A percentile compares a stretch with the other conserved stretches of the same genome.
phyloP scores from a whole-genome alignment of 1,140 invertebrate genomes.

The Euborellia annulipes region DNA sequence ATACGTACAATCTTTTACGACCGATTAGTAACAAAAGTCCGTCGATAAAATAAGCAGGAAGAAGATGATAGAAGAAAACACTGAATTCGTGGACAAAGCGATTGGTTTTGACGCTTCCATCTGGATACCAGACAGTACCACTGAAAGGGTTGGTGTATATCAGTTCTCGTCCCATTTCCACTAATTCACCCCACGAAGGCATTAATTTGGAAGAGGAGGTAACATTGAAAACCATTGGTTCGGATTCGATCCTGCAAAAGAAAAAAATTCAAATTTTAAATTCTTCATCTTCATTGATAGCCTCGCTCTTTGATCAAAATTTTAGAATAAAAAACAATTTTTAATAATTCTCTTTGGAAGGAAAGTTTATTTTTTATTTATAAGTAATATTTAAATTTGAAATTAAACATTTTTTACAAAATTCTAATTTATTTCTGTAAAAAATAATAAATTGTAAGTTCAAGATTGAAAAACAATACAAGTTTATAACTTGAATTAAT shows the following conservation, averaged over 20 bases:
- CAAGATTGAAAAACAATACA: no score
- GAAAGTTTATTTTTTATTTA: no score
- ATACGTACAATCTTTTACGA: conserved; percentile 59
- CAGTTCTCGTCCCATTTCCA: conserved; percentile 19
- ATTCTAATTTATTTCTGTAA: no score
- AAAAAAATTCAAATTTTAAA: no score
- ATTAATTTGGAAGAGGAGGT: not conserved
- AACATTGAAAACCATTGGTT: conserved; percentile 1
- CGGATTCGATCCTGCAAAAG: not conserved
- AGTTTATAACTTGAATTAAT: no score
- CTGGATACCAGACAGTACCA: conserved; percentile 63
- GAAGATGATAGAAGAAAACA: conserved; percentile 55
- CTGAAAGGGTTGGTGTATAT: conserved; percentile 29
- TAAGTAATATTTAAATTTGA: no score
- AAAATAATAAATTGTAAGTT: no score
- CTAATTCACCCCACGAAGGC: conserved; percentile 35
- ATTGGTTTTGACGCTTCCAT: conserved; percentile 51
- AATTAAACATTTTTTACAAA: no score
- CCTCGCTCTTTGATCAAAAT: no score
- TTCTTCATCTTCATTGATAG: no score
- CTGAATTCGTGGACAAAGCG: conserved; percentile 46
- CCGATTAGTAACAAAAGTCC: conserved; percentile 44
- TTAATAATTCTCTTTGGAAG: no score
- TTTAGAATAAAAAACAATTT: no score
- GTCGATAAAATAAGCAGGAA: conserved; percentile 71